phyloP scores from a whole-genome alignment of 2,888 invertebrate species.

The Synergus gifuensis region DNA sequence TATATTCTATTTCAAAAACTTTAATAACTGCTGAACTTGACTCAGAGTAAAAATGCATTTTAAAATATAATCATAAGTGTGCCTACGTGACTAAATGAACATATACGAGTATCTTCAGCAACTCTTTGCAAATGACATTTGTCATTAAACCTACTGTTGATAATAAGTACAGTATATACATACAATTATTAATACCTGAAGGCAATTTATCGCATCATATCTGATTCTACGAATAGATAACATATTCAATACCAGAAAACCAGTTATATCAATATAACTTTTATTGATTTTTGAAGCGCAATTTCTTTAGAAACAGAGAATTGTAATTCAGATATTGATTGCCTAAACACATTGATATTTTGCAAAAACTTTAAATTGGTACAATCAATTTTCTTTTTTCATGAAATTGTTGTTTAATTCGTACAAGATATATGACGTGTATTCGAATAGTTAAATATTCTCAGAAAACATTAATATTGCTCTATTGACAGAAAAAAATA shows the following conservation, averaged over 20 bases:
- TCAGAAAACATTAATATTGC: neutral
- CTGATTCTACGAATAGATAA: constrained; percentile 11
- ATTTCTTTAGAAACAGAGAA: neutral
- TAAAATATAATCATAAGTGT: constrained; percentile 5
- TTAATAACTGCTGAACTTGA: neutral
- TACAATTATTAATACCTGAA: neutral
- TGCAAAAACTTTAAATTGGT: neutral
- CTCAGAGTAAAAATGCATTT: constrained; percentile 6
- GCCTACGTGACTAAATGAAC: constrained; percentile 23
- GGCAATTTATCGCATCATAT: neutral
- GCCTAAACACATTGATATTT: neutral
- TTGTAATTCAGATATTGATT: neutral
- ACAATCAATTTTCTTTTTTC: neutral
- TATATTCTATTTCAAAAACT: neutral
- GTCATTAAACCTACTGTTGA: constrained; percentile 17
- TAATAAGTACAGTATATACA: constrained; percentile 18
- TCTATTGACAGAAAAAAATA: neutral
- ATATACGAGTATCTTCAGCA: neutral
- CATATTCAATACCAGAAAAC: neutral
- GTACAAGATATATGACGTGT: too few relatives aligned
- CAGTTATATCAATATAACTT: neutral
- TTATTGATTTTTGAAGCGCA: neutral
- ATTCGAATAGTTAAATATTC: neutral
- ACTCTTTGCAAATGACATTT: neutral
- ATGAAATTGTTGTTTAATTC: too few relatives aligned